Percentiles rank a stretch among this genome's conserved stretches.
phyloP scores from a whole-genome alignment of 1,140 invertebrate species.

The Drosophila bipectinata region DNA sequence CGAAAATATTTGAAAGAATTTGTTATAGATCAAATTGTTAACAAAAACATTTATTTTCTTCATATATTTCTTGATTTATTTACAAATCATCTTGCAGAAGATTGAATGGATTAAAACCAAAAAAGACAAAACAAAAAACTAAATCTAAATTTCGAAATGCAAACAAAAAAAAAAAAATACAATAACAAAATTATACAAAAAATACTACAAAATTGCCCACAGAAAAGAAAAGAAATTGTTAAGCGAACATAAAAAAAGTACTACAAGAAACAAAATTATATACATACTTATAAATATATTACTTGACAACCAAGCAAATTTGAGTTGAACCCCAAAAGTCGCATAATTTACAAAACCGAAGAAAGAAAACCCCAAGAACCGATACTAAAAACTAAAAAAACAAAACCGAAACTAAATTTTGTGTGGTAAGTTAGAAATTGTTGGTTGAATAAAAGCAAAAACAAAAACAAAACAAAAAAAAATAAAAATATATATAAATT shows the following conservation, averaged over 20 bases:
- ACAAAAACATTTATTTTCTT: slow-evolving; percentile 78
- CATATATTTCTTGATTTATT: slow-evolving; percentile 79
- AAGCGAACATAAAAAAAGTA: slow-evolving; percentile 57
- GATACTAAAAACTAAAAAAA: slow-evolving; percentile 55
- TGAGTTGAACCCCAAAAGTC: slow-evolving; percentile 50
- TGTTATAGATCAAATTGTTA: slow-evolving; percentile 67
- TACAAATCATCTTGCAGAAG: slow-evolving; percentile 83
- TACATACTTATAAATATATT: slow-evolving; percentile 75
- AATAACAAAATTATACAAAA: slow-evolving; percentile 68
- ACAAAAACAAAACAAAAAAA: slow-evolving; percentile 37
- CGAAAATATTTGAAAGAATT: slow-evolving; percentile 53
- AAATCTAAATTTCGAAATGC: slow-evolving; percentile 59
- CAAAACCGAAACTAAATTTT: slow-evolving; percentile 80
- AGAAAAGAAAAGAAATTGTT: slow-evolving; percentile 68
- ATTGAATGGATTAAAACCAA: slow-evolving; percentile 83
- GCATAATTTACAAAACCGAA: slow-evolving; percentile 72
- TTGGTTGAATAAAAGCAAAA: slow-evolving; percentile 71
- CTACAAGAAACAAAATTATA: slow-evolving; percentile 71
- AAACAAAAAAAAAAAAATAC: slow-evolving; percentile 51
- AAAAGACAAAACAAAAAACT: slow-evolving; percentile 63
- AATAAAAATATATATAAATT: slow-evolving; percentile 36
- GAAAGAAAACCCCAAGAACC: slow-evolving; percentile 49
- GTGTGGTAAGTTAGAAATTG: slow-evolving; percentile 84
- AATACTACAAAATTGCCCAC: slow-evolving; percentile 66
- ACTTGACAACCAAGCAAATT: slow-evolving; percentile 65